These are phyloP conservation scores for Danio jaintianensis DNA, from an alignment of 2,797 vertebrate genomes.

Conservation along the genomic window DNA sequence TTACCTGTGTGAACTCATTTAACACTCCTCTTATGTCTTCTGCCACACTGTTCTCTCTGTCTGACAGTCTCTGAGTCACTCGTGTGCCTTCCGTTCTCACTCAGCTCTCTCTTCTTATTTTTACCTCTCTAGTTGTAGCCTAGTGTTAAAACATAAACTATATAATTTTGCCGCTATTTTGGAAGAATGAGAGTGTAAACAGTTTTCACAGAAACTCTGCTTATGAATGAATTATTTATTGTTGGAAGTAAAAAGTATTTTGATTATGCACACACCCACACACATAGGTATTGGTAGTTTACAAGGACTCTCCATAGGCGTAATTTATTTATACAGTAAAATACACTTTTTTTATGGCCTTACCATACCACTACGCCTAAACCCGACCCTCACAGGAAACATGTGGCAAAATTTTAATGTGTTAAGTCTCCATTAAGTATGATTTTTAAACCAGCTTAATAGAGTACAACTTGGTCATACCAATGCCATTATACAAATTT, in stretches of 20 bases:
- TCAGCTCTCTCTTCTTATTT: constrained; percentile 13
- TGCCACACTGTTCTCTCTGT: constrained; percentile 21
- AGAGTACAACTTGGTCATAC: no score
- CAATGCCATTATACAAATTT: no score
- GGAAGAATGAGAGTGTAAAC: not conserved
- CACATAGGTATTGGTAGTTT: no score
- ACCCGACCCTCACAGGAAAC: no score
- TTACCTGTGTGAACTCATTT: constrained; percentile 40
- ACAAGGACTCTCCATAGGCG: no score
- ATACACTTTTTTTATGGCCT: no score
- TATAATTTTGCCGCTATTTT: not conserved
- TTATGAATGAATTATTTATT: not conserved
- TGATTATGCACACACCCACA: no score
- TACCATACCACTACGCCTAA: no score
- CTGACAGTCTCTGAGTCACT: constrained; percentile 9
- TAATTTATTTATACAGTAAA: no score
- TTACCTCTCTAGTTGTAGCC: not conserved
- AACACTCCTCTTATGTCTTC: constrained; percentile 38
- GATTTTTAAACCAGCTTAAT: no score
- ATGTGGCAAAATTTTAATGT: no score
- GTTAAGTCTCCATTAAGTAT: no score
- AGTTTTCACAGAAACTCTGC: not conserved
- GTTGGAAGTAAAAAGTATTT: not conserved
- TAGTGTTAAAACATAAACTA: constrained; percentile 8
- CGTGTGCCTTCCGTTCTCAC: constrained; percentile 8